A percentile compares a stretch with the other conserved stretches of the same genome.
These are phyloP conservation scores for Druon quercuslanigerum DNA, from an alignment of 1,140 invertebrate species.

Conservation along the genomic window DNA sequence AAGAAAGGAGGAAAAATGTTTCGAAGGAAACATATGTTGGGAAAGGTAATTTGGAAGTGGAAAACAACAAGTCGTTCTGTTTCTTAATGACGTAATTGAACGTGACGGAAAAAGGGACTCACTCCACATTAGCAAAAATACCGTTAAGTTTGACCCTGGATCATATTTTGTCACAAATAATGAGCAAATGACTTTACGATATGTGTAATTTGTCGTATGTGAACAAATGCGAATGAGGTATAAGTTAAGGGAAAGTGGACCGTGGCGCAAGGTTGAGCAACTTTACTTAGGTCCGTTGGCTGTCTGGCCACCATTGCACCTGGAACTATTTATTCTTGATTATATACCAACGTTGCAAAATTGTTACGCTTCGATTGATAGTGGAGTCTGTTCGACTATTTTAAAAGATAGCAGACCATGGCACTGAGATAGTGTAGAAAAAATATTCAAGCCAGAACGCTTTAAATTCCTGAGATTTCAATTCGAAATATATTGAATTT, in stretches of 20 bases:
- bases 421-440: not conserved
- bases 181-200: not conserved
- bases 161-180: not conserved
- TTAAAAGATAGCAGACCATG: not conserved
- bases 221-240: slow-evolving; percentile 56
- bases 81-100: not conserved
- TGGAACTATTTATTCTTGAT: slow-evolving; percentile 51
- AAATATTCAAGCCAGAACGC: no score
- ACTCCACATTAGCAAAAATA: not conserved
- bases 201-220: slow-evolving; percentile 37
- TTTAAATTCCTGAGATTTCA: no score
- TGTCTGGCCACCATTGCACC: slow-evolving; percentile 47
- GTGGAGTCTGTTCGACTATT: slow-evolving; percentile 28
- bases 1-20: no score
- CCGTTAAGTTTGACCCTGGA: not conserved
- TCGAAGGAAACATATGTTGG: no score
- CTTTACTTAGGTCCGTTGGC: slow-evolving; percentile 49
- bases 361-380: slow-evolving; percentile 47
- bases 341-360: slow-evolving; percentile 55
- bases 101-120: not conserved
- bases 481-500: no score
- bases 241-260: slow-evolving; percentile 70
- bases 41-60: not conserved
- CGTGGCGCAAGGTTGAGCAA: slow-evolving; percentile 63
- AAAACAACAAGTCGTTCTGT: not conserved